These are phyloP conservation scores for Drosophila fulvimacula DNA, from an alignment of 2,888 invertebrate genomes.

Conservation along the genomic window DNA sequence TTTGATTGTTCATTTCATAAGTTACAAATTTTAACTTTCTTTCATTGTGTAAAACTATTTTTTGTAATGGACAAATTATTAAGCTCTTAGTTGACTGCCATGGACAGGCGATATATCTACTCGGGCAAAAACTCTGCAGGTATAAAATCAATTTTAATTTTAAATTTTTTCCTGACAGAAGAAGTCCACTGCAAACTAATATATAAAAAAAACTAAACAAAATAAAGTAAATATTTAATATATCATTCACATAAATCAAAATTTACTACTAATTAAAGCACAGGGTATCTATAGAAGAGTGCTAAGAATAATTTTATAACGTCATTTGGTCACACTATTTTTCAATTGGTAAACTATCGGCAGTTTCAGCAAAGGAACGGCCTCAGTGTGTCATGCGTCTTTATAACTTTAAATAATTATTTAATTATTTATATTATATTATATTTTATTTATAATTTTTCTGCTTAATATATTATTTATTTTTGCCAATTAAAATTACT, in stretches of 20 bases:
- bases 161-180: background rate
- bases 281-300: conserved; percentile 16
- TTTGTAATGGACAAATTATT: background rate
- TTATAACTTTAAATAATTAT: background rate
- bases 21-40: conserved; percentile 12
- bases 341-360: conserved; percentile 7
- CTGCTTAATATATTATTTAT: rapidly evolving
- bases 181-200: background rate
- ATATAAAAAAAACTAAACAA: background rate
- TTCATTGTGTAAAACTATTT: conserved; percentile 19
- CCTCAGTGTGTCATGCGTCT: background rate
- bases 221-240: background rate
- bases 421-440: background rate
- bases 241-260: background rate
- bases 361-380: background rate
- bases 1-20: conserved; percentile 52
- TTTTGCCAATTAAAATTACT: background rate
- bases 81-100: conserved; percentile 21
- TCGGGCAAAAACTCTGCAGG: conserved; percentile 56
- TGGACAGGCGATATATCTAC: conserved; percentile 56
- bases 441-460: rapidly evolving
- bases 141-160: conserved; percentile 18
- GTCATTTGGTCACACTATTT: conserved; percentile 19
- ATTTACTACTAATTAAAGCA: background rate
- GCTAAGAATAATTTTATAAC: background rate